Evolutionary conservation across 2,888 invertebrate genomes (phyloP).

Genomic region (Hoplodrina ambigua): DNA sequence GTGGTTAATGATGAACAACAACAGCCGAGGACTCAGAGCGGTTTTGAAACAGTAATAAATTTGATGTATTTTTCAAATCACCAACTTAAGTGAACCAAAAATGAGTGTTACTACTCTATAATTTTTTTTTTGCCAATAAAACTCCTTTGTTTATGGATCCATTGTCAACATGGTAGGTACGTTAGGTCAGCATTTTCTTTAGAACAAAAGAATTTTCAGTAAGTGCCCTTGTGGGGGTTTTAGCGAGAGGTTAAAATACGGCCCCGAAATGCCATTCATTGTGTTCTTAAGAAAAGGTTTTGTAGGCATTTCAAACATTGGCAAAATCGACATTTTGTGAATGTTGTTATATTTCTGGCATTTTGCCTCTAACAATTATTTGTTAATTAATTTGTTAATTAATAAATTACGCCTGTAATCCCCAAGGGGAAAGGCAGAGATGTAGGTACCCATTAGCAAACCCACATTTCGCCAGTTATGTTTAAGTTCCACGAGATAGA

Average conservation of each 20-base stretch:
- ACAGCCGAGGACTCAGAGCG: no score
- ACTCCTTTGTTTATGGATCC: constrained; percentile 23
- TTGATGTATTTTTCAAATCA: no score
- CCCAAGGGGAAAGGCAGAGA: no score
- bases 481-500: no score
- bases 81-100: not conserved
- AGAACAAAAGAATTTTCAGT: constrained; percentile 38
- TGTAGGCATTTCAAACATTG: not conserved
- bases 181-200: constrained; percentile 34
- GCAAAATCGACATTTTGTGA: not conserved
- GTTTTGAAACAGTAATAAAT: no score
- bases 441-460: no score
- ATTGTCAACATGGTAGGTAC: constrained; percentile 8
- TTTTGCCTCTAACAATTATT: not conserved
- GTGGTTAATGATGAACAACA: no score
- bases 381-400: not conserved
- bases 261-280: constrained; percentile 14
- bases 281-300: constrained; percentile 29
- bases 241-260: constrained; percentile 27
- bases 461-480: no score
- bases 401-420: not conserved
- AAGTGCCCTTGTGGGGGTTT: constrained; percentile 18
- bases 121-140: constrained; percentile 37
- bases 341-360: not conserved
- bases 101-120: constrained; percentile 11